Conservation (phyloP, 2,888 invertebrate genomes). For the Patella ulyssiponensis region DNA sequence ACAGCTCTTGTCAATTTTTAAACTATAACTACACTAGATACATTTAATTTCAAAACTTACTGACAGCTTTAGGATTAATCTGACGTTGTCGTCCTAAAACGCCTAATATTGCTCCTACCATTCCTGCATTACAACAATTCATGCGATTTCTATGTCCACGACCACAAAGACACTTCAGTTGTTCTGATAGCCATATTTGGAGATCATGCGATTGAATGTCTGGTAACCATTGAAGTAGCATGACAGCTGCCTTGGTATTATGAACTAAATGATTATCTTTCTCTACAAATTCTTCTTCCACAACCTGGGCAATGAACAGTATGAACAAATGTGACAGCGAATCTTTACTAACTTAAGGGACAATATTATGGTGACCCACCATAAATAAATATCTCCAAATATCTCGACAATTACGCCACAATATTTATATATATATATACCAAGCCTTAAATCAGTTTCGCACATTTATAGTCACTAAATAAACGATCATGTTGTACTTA, state of each 20-base stretch:
- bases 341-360: not conserved
- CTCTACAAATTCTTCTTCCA: slow-evolving; percentile 53
- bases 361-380: too few species aligned
- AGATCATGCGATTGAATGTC: slow-evolving; percentile 70
- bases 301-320: slow-evolving; percentile 45
- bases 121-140: slow-evolving; percentile 75
- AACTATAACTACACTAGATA: too few species aligned
- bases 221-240: slow-evolving; percentile 75
- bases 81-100: slow-evolving; percentile 72
- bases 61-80: slow-evolving; percentile 72
- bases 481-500: too few species aligned
- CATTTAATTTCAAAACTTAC: slow-evolving; percentile 43
- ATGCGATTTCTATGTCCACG: slow-evolving; percentile 74
- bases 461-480: too few species aligned
- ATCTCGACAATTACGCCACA: too few species aligned
- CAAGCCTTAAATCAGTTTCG: too few species aligned
- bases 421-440: too few species aligned
- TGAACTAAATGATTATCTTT: slow-evolving; percentile 55
- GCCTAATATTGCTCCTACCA: slow-evolving; percentile 74
- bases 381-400: too few species aligned
- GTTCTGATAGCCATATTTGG: slow-evolving; percentile 73
- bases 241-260: slow-evolving; percentile 74
- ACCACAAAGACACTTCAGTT: slow-evolving; percentile 66
- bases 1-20: too few species aligned
- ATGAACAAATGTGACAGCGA: not conserved